Evolutionary conservation across 2,113 vertebrate species (phyloP), one percentile per base, ranked within the genome.

Genomic region (Xiphophorus hellerii): DNA sequence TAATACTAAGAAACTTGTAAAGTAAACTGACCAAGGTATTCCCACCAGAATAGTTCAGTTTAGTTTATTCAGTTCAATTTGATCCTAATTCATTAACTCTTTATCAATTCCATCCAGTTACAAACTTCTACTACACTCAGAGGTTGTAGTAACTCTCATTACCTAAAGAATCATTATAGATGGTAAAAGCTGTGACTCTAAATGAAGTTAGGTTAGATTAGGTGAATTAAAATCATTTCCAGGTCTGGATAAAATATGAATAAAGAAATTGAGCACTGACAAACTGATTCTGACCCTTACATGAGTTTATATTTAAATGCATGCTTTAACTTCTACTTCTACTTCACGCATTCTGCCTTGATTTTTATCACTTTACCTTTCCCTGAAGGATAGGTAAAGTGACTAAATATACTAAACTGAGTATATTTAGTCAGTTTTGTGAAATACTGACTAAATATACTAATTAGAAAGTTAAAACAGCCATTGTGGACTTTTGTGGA

Each of bases 1-100:
- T 90, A 86, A 85, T 71, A 60, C 73, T 82, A 66, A 66, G 51
- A 82, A 79, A 86, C 28, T 58, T 71, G 71, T 37, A 63, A 82
- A 68, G 69, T 73, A 76, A 83, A 62, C 63, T 71, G 61, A n/a
- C 25, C 0, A 3, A 25, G 20, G 7, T 58, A 17, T n/a, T 22
- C 0, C 9, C 51, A 58, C 51, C 51, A 58, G 25, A n/a, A n/a
- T 25, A 58, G 51, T 58, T 58, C 17, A n/a, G 51, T n/a, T 58
- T 58, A 3, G 25, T n/a, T 58, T 10, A 58, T 58, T 25, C 25
- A 58, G 51, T 58, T 58, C 51, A 58, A 25, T 58, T n/a, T 37
- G 22, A 58, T 22, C 51, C 2, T 9, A 58, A 25, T 58, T n/a
- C 2, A 58, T n/a, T 17, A 58, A 54, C 51, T 25, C 2, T 58